Percentiles rank a stretch among this genome's conserved stretches.
phyloP scores from a whole-genome alignment of 2,113 vertebrate genomes.

The Corynorhinus townsendii region DNA sequence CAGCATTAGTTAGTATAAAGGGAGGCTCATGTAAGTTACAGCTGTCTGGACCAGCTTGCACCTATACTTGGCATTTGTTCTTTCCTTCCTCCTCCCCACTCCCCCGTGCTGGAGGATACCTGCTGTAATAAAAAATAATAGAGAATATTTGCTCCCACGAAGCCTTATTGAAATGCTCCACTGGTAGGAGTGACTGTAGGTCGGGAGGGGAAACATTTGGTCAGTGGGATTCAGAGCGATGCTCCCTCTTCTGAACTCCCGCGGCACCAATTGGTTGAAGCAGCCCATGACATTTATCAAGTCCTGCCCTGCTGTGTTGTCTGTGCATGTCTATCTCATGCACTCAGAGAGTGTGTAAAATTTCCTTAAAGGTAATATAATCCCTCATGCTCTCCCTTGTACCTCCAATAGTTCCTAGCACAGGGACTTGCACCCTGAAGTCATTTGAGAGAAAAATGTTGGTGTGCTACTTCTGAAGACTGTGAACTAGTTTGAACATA shows the following conservation, averaged over 20 bases:
- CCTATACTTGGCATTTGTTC: neutral
- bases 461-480: neutral
- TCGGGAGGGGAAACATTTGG: neutral
- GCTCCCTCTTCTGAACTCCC: neutral
- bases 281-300: neutral
- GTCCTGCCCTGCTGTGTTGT: neutral
- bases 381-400: neutral
- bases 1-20: neutral
- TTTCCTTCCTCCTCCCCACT: neutral
- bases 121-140: constrained; percentile 37
- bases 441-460: neutral
- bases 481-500: neutral
- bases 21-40: neutral
- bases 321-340: neutral
- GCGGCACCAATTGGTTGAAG: neutral
- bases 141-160: neutral
- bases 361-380: neutral
- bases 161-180: constrained; percentile 15
- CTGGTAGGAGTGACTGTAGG: neutral
- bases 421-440: neutral
- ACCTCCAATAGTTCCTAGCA: neutral
- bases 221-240: neutral
- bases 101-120: neutral
- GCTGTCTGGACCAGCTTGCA: neutral
- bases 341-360: neutral